phyloP scores from a whole-genome alignment of 1,140 invertebrate genomes.

The Zaprionus tsacasi region DNA sequence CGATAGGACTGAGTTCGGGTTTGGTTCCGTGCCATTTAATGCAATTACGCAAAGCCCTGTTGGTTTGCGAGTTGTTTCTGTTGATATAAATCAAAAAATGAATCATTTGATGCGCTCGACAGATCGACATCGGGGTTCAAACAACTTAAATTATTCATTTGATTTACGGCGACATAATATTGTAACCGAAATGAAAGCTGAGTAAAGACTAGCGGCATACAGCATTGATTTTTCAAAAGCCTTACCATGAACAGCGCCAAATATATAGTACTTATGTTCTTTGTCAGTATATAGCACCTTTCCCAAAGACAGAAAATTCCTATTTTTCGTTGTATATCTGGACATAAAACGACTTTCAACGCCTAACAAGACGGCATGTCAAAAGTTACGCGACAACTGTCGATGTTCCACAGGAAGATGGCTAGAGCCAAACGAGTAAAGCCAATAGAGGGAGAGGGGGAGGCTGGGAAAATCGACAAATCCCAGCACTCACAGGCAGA shows the following conservation, averaged over 20 bases:
- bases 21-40: conserved; percentile 79
- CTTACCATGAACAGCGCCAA: background rate
- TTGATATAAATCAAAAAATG: conserved; percentile 70
- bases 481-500: conserved; percentile 20
- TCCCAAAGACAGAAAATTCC: conserved; percentile 12
- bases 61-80: conserved; percentile 20
- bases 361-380: conserved; percentile 71
- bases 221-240: conserved; percentile 9
- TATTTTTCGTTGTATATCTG: conserved; percentile 9
- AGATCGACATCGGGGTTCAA: conserved; percentile 31
- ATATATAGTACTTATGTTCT: background rate
- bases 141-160: conserved; percentile 37
- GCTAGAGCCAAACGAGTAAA: conserved; percentile 26
- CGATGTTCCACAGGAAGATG: conserved; percentile 34
- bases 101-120: conserved; percentile 48
- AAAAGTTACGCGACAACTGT: conserved; percentile 74
- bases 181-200: conserved; percentile 19
- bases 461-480: conserved; percentile 18
- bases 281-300: conserved; percentile 5
- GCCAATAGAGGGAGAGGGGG: background rate
- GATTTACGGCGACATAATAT: conserved; percentile 34
- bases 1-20: conserved; percentile 54
- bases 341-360: conserved; percentile 79
- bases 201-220: background rate
- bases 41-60: conserved; percentile 71